phyloP scores from a whole-genome alignment of 2,797 vertebrate species.

The Lutjanus argentimaculatus region DNA sequence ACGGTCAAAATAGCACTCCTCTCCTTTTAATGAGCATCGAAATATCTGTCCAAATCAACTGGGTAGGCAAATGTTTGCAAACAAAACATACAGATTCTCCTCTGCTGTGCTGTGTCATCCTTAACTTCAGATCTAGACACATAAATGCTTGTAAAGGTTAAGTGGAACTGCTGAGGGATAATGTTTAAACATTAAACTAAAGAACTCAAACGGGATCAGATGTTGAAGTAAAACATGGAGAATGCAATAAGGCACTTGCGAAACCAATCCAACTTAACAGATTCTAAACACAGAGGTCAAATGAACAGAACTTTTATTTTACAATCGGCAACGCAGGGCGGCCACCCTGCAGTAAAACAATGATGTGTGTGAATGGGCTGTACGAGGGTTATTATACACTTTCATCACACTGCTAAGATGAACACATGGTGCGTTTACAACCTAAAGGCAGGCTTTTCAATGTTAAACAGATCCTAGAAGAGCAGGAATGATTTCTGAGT shows the following conservation, averaged over 20 bases:
- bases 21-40: slow-evolving; percentile 7
- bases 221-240: slow-evolving; percentile 43
- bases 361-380: slow-evolving; percentile 25
- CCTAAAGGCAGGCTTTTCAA: slow-evolving; percentile 27
- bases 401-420: slow-evolving; percentile 21
- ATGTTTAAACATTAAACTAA: slow-evolving; percentile 31
- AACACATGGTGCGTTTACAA: slow-evolving; percentile 35
- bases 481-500: slow-evolving; percentile 58
- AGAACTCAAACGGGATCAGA: slow-evolving; percentile 40
- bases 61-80: slow-evolving; percentile 35
- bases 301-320: slow-evolving; percentile 49
- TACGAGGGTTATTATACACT: slow-evolving; percentile 38
- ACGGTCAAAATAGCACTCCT: slow-evolving; percentile 36
- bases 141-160: slow-evolving; percentile 16
- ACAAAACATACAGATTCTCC: slow-evolving; percentile 39
- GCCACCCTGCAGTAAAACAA: slow-evolving; percentile 31
- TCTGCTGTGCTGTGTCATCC: slow-evolving; percentile 16
- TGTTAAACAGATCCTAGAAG: slow-evolving; percentile 20
- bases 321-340: slow-evolving; percentile 54
- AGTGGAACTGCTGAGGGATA: background rate
- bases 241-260: slow-evolving; percentile 82
- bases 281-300: slow-evolving; percentile 50
- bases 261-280: slow-evolving; percentile 64
- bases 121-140: slow-evolving; percentile 3
- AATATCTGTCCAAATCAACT: background rate